Evolutionary conservation across 2,797 vertebrate species (phyloP).

Genomic region (Tolypeutes matacus): DNA sequence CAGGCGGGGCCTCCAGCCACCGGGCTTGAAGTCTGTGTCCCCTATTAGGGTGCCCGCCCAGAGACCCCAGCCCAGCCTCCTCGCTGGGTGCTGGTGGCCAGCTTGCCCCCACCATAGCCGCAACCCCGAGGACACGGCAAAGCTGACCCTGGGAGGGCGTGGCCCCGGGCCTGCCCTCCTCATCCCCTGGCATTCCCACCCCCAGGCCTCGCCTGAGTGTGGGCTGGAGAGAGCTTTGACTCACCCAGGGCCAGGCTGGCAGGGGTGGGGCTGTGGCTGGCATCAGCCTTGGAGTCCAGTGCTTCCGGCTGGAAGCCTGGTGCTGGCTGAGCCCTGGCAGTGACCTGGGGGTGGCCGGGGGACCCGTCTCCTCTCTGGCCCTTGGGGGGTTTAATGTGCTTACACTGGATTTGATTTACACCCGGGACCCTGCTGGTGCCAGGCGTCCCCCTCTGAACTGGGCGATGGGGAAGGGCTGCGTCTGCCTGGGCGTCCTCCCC

Average conservation of each 20-base stretch:
- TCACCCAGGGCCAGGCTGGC: too few species aligned
- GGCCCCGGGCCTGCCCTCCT: too few species aligned
- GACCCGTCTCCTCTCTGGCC: background rate
- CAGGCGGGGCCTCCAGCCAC: background rate
- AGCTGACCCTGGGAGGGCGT: background rate
- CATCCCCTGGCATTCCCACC: fast-evolving
- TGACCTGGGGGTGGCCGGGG: too few species aligned
- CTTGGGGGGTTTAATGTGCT: background rate
- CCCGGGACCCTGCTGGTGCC: too few species aligned
- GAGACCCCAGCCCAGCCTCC: background rate
- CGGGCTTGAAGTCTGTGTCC: background rate
- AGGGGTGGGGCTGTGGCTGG: too few species aligned
- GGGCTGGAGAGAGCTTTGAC: background rate
- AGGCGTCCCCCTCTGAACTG: too few species aligned
- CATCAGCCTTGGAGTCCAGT: fast-evolving
- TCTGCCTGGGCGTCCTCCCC: too few species aligned
- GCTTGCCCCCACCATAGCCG: background rate
- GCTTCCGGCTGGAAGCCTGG: too few species aligned
- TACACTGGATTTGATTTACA: background rate
- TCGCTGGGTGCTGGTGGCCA: background rate
- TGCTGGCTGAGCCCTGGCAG: too few species aligned
- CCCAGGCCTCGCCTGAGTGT: background rate
- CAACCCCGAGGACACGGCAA: fast-evolving
- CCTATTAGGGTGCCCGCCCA: background rate
- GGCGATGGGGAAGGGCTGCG: too few species aligned